Evolutionary conservation across 2,888 invertebrate genomes (phyloP), one percentile per base, ranked within the genome.

Genomic region (Habrosyne pyritoides): DNA sequence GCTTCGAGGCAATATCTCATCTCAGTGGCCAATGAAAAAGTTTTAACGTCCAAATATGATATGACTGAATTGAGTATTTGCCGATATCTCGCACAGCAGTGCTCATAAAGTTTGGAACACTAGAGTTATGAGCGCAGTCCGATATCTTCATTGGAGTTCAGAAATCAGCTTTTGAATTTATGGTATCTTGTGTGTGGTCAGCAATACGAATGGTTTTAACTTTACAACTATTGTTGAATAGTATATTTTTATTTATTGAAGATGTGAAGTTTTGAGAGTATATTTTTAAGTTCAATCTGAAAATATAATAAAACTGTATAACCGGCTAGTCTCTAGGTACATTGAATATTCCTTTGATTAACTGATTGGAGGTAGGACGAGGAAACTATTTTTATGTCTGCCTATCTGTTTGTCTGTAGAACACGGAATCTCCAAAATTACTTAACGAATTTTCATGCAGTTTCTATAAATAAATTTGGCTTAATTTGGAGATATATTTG

Each of bases 21-120:
- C 64, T 60, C 67, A 61, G 68, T 73, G 71, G 79, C 82, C 83
- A 84, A 81, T 86, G 86, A 86, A 84, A 84, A 86, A 86, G 80
- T 87, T 86, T 82, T 79, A 79, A 85, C 71, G 79, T 77, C 74
- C 71, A 64, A 71, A 75, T 75, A 75, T 75, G 72, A 75, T 75
- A 73, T 69, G 71, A 69, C 65, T 68, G 58, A 66, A 74, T 60
- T 73, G 72, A 67, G 73, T 73, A 70, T 67, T 73, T 67, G 65
- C 60, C 71, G 69, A 76, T 77, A 80, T 77, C 73, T 64, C 21
- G 12, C 24, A 33, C 59, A 54, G 18, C 52, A 56, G 26, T 26
- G 26, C 26, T 61, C 60, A 28, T 64, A 61, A 66, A 63, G 58
- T 60, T 52, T 49, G 21, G 52, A 36, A 49, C 48, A 49, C 24